Conservation (phyloP, 2,888 invertebrate species). For the Microctonus hyperodae region DNA sequence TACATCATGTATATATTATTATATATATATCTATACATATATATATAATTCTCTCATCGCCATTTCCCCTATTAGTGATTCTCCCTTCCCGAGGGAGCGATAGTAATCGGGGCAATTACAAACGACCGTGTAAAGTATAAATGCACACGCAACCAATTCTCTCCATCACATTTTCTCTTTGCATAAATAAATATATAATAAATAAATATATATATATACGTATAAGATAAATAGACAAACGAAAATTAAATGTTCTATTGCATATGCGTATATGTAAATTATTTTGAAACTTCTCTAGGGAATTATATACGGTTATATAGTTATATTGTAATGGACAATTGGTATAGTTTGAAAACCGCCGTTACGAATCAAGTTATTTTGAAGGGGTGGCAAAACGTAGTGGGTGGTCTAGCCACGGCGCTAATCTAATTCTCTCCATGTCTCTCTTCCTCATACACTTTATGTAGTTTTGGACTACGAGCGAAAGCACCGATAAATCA, state of each 20-base stretch:
- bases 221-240: not conserved
- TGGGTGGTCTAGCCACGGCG: slow-evolving; percentile 35
- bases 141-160: slow-evolving; percentile 17
- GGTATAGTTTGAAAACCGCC: not conserved
- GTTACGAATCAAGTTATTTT: slow-evolving; percentile 5
- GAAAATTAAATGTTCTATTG: not conserved
- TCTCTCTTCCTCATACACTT: not conserved
- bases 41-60: not conserved
- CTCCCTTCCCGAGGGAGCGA: not conserved
- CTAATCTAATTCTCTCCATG: slow-evolving; percentile 54
- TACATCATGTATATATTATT: not conserved
- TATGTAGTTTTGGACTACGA: slow-evolving; percentile 36
- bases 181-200: not conserved
- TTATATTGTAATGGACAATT: not conserved
- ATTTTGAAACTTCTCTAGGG: not conserved
- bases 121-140: not conserved
- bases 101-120: slow-evolving; percentile 20
- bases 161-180: not conserved
- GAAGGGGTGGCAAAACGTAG: not conserved
- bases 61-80: slow-evolving; percentile 1
- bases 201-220: not conserved
- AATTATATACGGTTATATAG: not conserved
- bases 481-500: slow-evolving; percentile 62
- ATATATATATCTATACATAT: not conserved
- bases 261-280: slow-evolving; percentile 1